Percentiles rank a stretch among this genome's conserved stretches.
These are phyloP conservation scores for Melanerpes aurifrons DNA, from an alignment of 2,113 vertebrate species.

Conservation along the genomic window DNA sequence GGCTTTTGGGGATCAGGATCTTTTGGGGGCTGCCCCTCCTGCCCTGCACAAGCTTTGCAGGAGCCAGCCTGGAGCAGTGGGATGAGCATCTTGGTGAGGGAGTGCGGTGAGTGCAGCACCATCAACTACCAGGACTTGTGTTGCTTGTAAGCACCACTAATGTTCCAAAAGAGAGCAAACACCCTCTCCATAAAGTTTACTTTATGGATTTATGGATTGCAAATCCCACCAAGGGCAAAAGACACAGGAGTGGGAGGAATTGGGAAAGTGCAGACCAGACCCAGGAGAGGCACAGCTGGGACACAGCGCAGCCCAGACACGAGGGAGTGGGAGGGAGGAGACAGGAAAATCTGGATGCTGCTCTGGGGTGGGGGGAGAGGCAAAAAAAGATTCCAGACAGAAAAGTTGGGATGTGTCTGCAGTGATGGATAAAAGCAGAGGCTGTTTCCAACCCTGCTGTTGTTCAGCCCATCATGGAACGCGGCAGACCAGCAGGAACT, in stretches of 20 bases:
- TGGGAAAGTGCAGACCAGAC: background rate
- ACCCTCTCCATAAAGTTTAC: background rate
- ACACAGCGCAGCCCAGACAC: background rate
- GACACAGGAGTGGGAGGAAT: background rate
- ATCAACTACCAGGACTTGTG: background rate
- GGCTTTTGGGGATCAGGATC: background rate
- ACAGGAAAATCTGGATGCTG: background rate
- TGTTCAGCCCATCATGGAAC: rapidly evolving
- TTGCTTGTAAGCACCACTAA: background rate
- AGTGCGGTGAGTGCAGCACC: rapidly evolving
- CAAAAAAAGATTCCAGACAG: background rate
- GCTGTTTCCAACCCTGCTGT: rapidly evolving
- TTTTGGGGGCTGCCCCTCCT: rapidly evolving
- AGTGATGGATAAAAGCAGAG: background rate
- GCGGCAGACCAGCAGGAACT: background rate
- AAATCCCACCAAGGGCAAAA: background rate
- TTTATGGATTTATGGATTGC: background rate
- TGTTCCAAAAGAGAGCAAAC: background rate
- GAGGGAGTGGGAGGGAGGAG: background rate
- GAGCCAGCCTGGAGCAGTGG: rapidly evolving
- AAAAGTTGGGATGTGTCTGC: background rate
- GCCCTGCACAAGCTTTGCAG: rapidly evolving
- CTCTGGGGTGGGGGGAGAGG: background rate
- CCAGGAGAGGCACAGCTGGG: background rate
- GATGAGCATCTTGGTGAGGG: rapidly evolving